Conservation (phyloP, 2,113 vertebrate species). For the Neodontobutis hainanensis region DNA sequence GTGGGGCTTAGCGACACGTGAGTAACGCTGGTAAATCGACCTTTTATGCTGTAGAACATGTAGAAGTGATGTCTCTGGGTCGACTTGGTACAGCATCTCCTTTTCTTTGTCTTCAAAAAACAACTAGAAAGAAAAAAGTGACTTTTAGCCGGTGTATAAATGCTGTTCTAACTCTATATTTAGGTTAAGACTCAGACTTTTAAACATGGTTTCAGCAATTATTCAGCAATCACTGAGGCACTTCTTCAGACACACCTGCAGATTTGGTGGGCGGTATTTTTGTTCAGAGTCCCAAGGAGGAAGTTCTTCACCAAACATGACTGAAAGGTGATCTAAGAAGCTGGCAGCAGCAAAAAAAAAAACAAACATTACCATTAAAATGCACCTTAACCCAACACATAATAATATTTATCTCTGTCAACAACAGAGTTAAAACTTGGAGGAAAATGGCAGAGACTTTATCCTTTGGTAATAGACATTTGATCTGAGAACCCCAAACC, state of each 20-base stretch:
- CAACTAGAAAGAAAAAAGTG: conserved; percentile 72
- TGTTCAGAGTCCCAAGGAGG: conserved; percentile 91
- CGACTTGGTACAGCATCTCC: conserved; percentile 79
- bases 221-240: not conserved
- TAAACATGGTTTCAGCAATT: not conserved
- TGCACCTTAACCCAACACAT: no score
- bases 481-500: no score
- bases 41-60: conserved; percentile 84
- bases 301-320: conserved; percentile 91
- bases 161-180: no score
- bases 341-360: conserved; percentile 63
- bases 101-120: conserved; percentile 89
- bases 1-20: no score
- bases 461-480: no score
- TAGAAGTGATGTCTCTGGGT: conserved; percentile 78
- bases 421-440: no score
- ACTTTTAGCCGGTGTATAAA: not conserved
- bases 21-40: conserved; percentile 60
- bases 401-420: no score
- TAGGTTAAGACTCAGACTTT: no score
- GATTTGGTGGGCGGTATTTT: conserved; percentile 85
- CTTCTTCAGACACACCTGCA: conserved; percentile 82
- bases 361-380: not conserved
- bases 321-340: conserved; percentile 88
- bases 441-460: no score